phyloP scores from a whole-genome alignment of 1,140 invertebrate species.

The Brachionus rotundiformis region DNA sequence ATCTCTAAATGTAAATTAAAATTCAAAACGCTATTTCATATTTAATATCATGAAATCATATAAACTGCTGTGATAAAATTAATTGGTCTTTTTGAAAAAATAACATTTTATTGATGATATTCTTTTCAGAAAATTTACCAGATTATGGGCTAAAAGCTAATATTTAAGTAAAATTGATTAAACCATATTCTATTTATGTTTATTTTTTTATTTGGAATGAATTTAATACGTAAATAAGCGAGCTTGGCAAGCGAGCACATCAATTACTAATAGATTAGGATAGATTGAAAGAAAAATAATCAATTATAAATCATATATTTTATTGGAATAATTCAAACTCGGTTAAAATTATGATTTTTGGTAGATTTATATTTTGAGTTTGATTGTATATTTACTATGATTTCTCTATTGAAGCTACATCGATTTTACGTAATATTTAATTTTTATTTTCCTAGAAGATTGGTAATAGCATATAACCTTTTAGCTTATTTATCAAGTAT shows the following conservation, averaged over 20 bases:
- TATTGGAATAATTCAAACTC: not conserved
- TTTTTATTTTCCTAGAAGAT: not conserved
- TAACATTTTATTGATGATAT: not conserved
- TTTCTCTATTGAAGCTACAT: not conserved
- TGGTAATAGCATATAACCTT: not conserved
- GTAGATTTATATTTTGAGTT: not conserved
- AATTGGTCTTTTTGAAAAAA: no score
- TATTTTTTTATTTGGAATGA: not conserved
- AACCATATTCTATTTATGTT: not conserved
- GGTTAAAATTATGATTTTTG: not conserved
- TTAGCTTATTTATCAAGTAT: not conserved
- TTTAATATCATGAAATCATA: not conserved
- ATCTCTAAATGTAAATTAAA: no score
- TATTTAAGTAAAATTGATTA: not conserved
- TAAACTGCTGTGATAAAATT: no score
- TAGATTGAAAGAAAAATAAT: slow-evolving; percentile 16
- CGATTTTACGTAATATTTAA: not conserved
- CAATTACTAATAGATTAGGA: slow-evolving; percentile 14
- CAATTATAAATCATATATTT: slow-evolving; percentile 15
- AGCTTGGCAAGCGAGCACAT: not conserved
- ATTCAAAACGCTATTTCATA: no score
- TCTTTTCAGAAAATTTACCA: not conserved
- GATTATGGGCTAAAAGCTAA: not conserved
- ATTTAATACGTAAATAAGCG: not conserved
- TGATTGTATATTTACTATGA: not conserved